Percentiles rank a stretch among this genome's conserved stretches.
Conservation (phyloP, 2,113 vertebrate genomes). For the Tetrao urogallus region DNA sequence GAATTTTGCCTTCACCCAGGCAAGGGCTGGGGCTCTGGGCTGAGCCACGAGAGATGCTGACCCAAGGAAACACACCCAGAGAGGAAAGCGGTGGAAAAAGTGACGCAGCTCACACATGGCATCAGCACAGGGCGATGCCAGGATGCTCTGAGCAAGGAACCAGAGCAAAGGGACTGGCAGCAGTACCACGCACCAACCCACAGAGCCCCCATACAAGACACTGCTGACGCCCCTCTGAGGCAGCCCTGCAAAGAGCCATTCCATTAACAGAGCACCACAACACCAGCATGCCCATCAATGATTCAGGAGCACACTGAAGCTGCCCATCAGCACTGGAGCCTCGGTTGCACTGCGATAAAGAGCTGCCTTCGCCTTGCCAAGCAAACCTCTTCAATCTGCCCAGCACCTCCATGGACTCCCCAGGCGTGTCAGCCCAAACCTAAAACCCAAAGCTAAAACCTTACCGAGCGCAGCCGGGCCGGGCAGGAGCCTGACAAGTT, state of each 20-base stretch:
- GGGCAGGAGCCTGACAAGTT: rapidly evolving
- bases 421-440: neutral
- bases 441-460: neutral
- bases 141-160: neutral
- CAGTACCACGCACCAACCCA: neutral
- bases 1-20: neutral
- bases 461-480: neutral
- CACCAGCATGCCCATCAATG: neutral
- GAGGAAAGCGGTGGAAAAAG: neutral
- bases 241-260: neutral
- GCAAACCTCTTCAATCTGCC: neutral
- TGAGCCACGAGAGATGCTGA: neutral
- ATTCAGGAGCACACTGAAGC: neutral
- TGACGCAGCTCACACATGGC: rapidly evolving
- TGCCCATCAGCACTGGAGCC: neutral
- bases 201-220: rapidly evolving
- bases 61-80: neutral
- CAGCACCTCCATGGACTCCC: neutral
- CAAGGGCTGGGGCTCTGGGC: neutral
- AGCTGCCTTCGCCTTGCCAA: neutral
- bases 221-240: neutral
- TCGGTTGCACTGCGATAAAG: too few species aligned
- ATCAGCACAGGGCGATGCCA: rapidly evolving
- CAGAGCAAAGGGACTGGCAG: neutral
- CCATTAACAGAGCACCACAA: neutral